Percentiles rank a stretch among this genome's conserved stretches.
Conservation (phyloP, 2,113 vertebrate species). For the Solea solea region DNA sequence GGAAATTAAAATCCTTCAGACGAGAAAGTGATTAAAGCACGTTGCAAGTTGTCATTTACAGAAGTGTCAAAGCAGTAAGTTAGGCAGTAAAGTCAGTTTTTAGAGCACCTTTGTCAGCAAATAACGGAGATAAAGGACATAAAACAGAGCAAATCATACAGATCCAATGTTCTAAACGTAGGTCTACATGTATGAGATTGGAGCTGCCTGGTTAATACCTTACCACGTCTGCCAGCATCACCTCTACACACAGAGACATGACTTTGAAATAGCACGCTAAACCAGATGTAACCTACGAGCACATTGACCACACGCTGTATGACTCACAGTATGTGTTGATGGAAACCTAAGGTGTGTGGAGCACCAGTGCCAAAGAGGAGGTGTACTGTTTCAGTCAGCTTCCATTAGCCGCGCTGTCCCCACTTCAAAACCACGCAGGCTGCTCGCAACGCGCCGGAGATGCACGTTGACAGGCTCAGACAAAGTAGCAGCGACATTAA, state of each 20-base stretch:
- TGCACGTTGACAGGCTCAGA: conserved; percentile 65
- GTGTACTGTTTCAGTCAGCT: conserved; percentile 62
- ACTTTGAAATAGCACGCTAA: conserved; percentile 53
- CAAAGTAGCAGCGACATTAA: conserved; percentile 70
- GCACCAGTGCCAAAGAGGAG: conserved; percentile 22
- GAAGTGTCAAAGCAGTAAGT: background rate
- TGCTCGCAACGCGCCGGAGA: conserved; percentile 57
- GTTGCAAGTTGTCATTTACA: background rate
- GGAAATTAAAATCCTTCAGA: background rate
- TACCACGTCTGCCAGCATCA: conserved; percentile 4
- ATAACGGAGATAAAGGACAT: too few relatives aligned
- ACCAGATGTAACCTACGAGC: conserved; percentile 53
- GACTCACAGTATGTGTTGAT: conserved; percentile 46
- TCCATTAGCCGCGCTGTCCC: conserved; percentile 64
- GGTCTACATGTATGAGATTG: conserved; percentile 3
- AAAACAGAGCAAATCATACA: too few relatives aligned
- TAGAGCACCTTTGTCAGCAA: too few relatives aligned
- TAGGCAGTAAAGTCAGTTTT: too few relatives aligned
- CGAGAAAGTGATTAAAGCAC: background rate
- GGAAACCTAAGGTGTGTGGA: conserved; percentile 54
- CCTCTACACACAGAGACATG: conserved; percentile 31
- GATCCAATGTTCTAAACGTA: background rate
- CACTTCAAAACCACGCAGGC: conserved; percentile 67
- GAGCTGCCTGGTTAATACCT: background rate
- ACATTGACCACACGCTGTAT: conserved; percentile 36